These are phyloP conservation scores for Trichopria drosophilae DNA, from an alignment of 2,888 invertebrate species.

Conservation along the genomic window DNA sequence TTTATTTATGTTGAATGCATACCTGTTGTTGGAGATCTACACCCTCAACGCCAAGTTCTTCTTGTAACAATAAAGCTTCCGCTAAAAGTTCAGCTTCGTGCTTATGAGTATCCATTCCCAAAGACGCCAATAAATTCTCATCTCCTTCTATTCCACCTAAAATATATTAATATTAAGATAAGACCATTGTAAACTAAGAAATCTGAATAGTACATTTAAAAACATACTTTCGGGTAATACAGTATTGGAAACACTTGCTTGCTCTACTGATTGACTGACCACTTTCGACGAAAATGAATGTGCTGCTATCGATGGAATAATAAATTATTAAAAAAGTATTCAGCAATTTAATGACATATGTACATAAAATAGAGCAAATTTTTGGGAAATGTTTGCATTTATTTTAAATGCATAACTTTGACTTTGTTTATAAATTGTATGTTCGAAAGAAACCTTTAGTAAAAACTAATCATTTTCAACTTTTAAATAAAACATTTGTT, in stretches of 20 bases:
- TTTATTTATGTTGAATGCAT: conserved; percentile 35
- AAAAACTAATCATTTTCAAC: too few relatives aligned
- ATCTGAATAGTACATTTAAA: conserved; percentile 7
- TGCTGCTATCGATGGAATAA: conserved; percentile 40
- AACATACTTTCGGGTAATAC: conserved; percentile 46
- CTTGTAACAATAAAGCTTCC: conserved; percentile 53
- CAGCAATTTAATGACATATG: conserved; percentile 20
- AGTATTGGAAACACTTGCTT: conserved; percentile 40
- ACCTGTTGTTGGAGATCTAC: conserved; percentile 50
- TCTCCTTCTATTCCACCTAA: conserved; percentile 53
- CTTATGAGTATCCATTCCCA: conserved; percentile 55
- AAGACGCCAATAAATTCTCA: conserved; percentile 53
- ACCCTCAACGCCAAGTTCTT: conserved; percentile 50
- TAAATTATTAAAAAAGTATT: conserved; percentile 23
- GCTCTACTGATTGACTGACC: conserved; percentile 32
- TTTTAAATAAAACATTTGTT: too few relatives aligned
- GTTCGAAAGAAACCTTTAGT: too few relatives aligned
- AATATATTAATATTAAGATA: conserved; percentile 14
- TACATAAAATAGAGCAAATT: conserved; percentile 14
- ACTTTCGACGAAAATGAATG: conserved; percentile 36
- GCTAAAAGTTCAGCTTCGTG: conserved; percentile 54
- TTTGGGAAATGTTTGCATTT: too few relatives aligned
- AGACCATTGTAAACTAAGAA: conserved; percentile 1
- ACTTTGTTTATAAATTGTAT: too few relatives aligned
- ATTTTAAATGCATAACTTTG: too few relatives aligned